phyloP scores from a whole-genome alignment of 2,888 invertebrate species.

The Ecdyonurus torrentis region DNA sequence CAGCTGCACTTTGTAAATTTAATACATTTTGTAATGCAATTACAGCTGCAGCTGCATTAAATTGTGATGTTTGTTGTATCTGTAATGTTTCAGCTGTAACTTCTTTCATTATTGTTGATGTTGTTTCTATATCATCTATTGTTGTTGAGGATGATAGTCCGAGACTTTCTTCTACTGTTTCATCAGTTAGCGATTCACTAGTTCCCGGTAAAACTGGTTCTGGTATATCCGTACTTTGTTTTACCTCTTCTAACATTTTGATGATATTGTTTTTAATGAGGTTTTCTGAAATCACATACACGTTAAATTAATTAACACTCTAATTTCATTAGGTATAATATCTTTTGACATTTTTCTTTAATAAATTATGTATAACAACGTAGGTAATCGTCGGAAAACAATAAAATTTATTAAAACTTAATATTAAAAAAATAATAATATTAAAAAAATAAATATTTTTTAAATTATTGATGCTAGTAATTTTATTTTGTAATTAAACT shows the following conservation, averaged over 20 bases:
- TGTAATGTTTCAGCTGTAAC: background rate
- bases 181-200: background rate
- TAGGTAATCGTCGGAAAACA: no score
- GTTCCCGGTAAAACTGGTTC: constrained; percentile 1
- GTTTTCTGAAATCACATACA: background rate
- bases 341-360: no score
- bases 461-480: no score
- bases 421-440: no score
- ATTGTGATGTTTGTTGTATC: background rate
- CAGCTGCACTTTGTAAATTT: background rate
- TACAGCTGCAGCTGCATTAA: background rate
- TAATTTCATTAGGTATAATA: no score
- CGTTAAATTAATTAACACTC: background rate
- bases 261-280: background rate
- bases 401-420: no score
- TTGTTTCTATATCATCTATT: background rate
- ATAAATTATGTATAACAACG: no score
- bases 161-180: background rate
- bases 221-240: background rate
- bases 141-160: background rate
- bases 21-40: background rate
- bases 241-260: background rate
- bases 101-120: no score
- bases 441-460: no score
- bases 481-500: background rate